These are phyloP conservation scores for Coendou prehensilis DNA, from an alignment of 2,797 vertebrate genomes.

Conservation along the genomic window DNA sequence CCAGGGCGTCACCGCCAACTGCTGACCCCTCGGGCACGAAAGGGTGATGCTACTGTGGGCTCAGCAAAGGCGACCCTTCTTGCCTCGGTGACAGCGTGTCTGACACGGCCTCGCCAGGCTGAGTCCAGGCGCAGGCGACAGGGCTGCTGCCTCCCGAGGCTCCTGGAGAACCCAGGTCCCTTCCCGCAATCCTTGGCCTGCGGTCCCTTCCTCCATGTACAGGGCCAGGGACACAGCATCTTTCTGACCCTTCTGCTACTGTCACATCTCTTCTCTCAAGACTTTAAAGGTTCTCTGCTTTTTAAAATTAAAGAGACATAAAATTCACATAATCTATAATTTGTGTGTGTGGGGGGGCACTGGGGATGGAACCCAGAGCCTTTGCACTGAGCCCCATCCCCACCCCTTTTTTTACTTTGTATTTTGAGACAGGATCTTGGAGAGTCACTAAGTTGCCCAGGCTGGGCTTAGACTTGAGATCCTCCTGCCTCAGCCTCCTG, in stretches of 20 bases:
- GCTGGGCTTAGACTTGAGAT: not conserved
- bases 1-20: not conserved
- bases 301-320: not conserved
- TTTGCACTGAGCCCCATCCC: not conserved
- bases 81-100: not conserved
- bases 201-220: not conserved
- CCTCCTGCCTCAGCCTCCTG: not conserved
- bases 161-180: not conserved
- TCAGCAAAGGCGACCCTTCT: not conserved
- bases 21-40: not conserved
- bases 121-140: not conserved
- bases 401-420: not conserved
- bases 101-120: not conserved
- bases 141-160: not conserved
- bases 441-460: not conserved
- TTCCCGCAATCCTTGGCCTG: not conserved
- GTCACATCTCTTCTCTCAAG: not conserved
- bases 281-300: not conserved
- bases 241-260: not conserved
- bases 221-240: not conserved
- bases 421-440: not conserved
- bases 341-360: not conserved
- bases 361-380: not conserved
- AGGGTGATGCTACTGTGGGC: not conserved
- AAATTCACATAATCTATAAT: not conserved